phyloP scores from a whole-genome alignment of 2,113 vertebrate species.

The Piprites chloris region DNA sequence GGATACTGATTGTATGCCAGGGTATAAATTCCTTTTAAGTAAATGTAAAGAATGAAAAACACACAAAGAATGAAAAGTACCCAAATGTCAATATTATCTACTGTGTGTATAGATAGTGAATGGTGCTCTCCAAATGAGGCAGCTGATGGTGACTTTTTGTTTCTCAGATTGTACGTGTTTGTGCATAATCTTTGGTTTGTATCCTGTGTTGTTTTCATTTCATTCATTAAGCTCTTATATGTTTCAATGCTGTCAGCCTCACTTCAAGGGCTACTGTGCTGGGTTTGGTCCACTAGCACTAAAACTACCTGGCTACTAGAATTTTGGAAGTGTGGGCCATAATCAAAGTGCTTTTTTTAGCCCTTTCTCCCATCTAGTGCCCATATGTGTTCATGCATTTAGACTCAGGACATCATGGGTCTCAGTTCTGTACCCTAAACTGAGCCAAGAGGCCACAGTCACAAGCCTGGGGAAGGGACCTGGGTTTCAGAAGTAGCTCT shows the following conservation, averaged over 20 bases:
- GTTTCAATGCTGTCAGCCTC: not conserved
- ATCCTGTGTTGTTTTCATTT: not conserved
- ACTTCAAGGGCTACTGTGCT: not conserved
- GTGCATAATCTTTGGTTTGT: not conserved
- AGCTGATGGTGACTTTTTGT: not conserved
- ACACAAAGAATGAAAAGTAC: not conserved
- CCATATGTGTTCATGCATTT: not conserved
- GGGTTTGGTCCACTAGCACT: not conserved
- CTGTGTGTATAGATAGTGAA: not conserved
- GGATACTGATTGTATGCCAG: not conserved
- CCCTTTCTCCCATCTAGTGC: slow-evolving; percentile 19
- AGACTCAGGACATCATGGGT: not conserved
- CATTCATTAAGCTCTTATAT: not conserved
- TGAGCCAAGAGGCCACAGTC: not conserved
- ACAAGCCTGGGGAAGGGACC: not conserved
- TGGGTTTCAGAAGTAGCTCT: not conserved
- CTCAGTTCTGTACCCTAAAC: not conserved
- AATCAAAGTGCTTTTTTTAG: not conserved
- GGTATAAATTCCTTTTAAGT: not conserved
- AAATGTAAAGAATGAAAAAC: not conserved
- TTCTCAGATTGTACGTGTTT: rapidly evolving
- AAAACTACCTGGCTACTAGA: not conserved
- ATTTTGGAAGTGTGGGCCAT: not conserved
- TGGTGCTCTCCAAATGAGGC: not conserved
- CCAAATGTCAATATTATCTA: not conserved